Percentiles rank a stretch among this genome's conserved stretches.
Evolutionary conservation across 2,888 invertebrate genomes (phyloP).

Genomic region (Limnephilus rhombicus): DNA sequence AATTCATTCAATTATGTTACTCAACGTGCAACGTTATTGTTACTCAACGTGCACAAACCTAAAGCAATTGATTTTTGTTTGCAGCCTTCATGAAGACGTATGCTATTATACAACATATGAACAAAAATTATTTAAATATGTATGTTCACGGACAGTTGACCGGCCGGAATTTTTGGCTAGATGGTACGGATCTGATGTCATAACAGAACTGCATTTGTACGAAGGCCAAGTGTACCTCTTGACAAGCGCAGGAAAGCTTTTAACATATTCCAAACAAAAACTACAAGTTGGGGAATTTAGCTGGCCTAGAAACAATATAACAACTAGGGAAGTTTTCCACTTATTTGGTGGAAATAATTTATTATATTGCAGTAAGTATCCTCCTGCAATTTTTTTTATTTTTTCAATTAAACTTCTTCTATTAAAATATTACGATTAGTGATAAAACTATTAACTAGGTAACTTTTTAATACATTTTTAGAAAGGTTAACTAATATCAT

Average conservation of each 20-base stretch:
- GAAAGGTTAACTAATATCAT: not conserved
- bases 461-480: not conserved
- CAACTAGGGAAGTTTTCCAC: slow-evolving; percentile 49
- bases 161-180: slow-evolving; percentile 50
- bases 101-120: slow-evolving; percentile 61
- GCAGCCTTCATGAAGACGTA: slow-evolving; percentile 53
- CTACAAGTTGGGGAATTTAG: slow-evolving; percentile 49
- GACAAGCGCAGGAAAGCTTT: slow-evolving; percentile 59
- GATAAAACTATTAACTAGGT: not conserved
- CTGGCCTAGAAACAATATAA: slow-evolving; percentile 46
- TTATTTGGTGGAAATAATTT: slow-evolving; percentile 59
- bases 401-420: not conserved
- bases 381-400: not conserved
- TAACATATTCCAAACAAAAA: slow-evolving; percentile 51
- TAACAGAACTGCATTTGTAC: slow-evolving; percentile 48
- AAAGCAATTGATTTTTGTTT: not conserved
- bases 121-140: slow-evolving; percentile 54
- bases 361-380: slow-evolving; percentile 62
- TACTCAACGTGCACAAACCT: not conserved
- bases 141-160: slow-evolving; percentile 13
- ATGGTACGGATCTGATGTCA: slow-evolving; percentile 60
- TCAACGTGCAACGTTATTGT: not conserved
- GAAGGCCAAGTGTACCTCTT: slow-evolving; percentile 59
- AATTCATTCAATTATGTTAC: not conserved
- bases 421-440: not conserved